Evolutionary conservation across 2,888 invertebrate genomes (phyloP), one percentile per base, ranked within the genome.

Genomic region (Opisthograptis luteolata): DNA sequence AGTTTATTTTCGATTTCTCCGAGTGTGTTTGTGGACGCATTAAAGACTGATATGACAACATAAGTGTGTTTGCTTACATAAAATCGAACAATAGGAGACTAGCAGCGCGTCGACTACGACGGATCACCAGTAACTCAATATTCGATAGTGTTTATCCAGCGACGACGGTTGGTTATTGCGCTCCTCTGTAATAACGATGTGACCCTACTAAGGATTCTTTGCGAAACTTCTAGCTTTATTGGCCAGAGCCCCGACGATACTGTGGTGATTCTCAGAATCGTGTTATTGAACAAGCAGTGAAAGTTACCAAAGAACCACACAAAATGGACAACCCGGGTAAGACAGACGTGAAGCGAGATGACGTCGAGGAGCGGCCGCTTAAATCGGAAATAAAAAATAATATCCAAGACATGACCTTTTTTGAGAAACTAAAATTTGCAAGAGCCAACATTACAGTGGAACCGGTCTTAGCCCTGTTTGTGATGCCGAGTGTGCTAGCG

Each of bases 401-500:
- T 58, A 60, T 81, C 51, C 70, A 78, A 51, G 73, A 78, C 22
- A 80, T 87, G 84, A 80, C 71, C 9, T 70, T 82, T 37, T 60
- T 75, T 25, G 82, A 92, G 57, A 93, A 92, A 76, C 50, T 92
- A 10, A 85, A 81, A 45, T 87, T 81, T 63, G 58, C 92, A 4
- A 87, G 86, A 63, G 81, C 88, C 10, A 93, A 93, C 61, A 91
- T 94, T 39, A 93, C 94, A 0, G 94, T 94, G 10, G 94, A 94
- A 75, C 94, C 94, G 0, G 92, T 93, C 45, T 69, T 94, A 48
- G 92, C 92, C 0, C 85, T 93, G 37, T 94, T 93, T 70, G 92
- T 94, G 31, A 92, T 94, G 88, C 93, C 94, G 0, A 93, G 93
- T 64, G 91, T 93, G 0, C 63, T 93, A 9, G 94, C 95, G 0